Percentiles rank a stretch among this genome's conserved stretches.
phyloP scores from a whole-genome alignment of 1,140 invertebrate species.

The Amphibalanus amphitrite region DNA sequence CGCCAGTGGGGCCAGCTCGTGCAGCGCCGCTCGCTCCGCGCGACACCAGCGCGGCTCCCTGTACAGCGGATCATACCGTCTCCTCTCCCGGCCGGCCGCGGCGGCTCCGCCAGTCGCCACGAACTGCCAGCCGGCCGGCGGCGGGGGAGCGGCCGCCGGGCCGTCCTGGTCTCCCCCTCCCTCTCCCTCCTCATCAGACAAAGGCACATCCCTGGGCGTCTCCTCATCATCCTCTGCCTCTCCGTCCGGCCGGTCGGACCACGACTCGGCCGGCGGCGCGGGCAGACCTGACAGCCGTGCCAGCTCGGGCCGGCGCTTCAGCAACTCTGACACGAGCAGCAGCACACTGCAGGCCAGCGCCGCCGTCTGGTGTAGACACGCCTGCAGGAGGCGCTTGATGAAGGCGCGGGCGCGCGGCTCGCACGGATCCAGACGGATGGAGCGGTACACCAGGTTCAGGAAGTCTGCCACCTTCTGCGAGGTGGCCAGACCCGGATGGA shows the following conservation, averaged over 20 bases:
- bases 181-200: not conserved
- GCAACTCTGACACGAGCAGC: not conserved
- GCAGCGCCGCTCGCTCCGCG: not conserved
- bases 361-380: not conserved
- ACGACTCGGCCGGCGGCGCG: too few relatives aligned
- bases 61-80: not conserved
- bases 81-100: not conserved
- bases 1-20: not conserved
- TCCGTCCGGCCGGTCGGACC: too few relatives aligned
- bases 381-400: not conserved
- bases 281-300: too few relatives aligned
- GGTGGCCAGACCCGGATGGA: not conserved
- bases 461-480: not conserved
- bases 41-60: not conserved
- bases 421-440: not conserved
- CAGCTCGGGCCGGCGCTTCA: too few relatives aligned
- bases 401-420: not conserved
- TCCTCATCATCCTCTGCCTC: too few relatives aligned
- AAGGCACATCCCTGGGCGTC: not conserved
- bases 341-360: not conserved
- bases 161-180: not conserved
- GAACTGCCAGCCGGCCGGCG: not conserved
- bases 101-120: not conserved
- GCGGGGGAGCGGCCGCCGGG: not conserved
- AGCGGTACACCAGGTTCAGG: not conserved